Evolutionary conservation across 2,113 vertebrate species (phyloP).

Genomic region (Platycercus adscitus): DNA sequence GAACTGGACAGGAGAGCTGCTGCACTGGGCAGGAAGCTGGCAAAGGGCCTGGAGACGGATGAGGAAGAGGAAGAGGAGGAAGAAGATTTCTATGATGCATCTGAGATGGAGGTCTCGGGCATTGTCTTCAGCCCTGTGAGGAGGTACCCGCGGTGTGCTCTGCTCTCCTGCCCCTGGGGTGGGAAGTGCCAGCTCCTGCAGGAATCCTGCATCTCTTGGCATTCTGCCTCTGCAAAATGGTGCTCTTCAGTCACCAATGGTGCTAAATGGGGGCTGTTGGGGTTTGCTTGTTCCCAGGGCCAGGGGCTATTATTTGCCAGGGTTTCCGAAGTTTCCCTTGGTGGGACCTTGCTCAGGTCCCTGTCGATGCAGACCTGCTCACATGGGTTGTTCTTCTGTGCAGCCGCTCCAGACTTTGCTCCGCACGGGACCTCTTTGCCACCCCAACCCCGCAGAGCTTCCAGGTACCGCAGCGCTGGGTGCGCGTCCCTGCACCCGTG

Average conservation of each 20-base stretch:
- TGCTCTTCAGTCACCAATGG: not conserved
- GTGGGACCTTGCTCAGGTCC: not conserved
- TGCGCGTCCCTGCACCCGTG: accelerated
- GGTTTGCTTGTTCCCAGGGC: not conserved
- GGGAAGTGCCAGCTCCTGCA: not conserved
- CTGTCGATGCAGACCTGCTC: not conserved
- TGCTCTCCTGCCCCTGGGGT: not conserved
- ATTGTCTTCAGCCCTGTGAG: conserved; percentile 84
- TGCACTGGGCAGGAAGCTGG: conserved; percentile 80
- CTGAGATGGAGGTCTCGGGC: conserved; percentile 79
- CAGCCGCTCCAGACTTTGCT: conserved; percentile 80
- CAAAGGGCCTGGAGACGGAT: conserved; percentile 74
- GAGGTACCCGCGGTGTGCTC: conserved; percentile 73
- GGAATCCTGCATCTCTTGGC: not conserved
- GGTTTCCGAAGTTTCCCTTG: not conserved
- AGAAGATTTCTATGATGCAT: conserved; percentile 80
- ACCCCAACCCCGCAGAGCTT: conserved; percentile 80
- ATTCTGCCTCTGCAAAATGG: not conserved
- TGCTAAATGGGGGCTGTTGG: not conserved
- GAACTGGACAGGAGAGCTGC: conserved; percentile 77
- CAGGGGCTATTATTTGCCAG: not conserved
- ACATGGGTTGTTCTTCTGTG: not conserved
- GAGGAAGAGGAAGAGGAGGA: conserved; percentile 82
- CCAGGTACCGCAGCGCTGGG: conserved; percentile 76
- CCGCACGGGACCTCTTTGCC: conserved; percentile 66